phyloP scores from a whole-genome alignment of 2,888 invertebrate species.

The Flexamia atlantica region DNA sequence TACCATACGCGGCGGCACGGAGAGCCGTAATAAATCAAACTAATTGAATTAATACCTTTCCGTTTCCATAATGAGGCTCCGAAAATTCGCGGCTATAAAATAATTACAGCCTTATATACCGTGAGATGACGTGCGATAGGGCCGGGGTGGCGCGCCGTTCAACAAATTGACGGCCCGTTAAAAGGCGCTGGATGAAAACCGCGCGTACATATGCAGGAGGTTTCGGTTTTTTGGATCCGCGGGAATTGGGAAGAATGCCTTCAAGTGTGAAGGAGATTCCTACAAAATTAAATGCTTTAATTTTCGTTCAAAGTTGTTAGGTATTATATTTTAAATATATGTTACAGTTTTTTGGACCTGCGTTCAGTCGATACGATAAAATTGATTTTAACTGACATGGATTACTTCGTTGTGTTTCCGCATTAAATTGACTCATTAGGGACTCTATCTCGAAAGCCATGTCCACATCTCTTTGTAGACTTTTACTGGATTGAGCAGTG shows the following conservation, averaged over 20 bases:
- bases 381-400: no score
- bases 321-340: no score
- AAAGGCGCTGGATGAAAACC: neutral
- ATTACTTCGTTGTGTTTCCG: no score
- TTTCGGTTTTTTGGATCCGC: neutral
- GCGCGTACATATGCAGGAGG: constrained; percentile 27
- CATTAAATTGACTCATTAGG: no score
- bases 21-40: constrained; percentile 31
- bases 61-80: constrained; percentile 19
- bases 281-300: no score
- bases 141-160: neutral
- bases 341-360: no score
- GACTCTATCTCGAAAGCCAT: no score
- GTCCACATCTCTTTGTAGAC: no score
- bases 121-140: neutral
- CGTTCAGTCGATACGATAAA: no score
- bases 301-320: no score
- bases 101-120: constrained; percentile 20
- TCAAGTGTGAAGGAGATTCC: neutral
- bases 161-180: constrained; percentile 24
- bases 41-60: constrained; percentile 34
- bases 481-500: no score
- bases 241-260: constrained; percentile 38
- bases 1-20: constrained; percentile 1
- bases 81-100: constrained; percentile 21